A percentile compares a stretch with the other conserved stretches of the same genome.
Evolutionary conservation across 1,140 invertebrate genomes (phyloP).

Genomic region (Caenorhabditis remanei): DNA sequence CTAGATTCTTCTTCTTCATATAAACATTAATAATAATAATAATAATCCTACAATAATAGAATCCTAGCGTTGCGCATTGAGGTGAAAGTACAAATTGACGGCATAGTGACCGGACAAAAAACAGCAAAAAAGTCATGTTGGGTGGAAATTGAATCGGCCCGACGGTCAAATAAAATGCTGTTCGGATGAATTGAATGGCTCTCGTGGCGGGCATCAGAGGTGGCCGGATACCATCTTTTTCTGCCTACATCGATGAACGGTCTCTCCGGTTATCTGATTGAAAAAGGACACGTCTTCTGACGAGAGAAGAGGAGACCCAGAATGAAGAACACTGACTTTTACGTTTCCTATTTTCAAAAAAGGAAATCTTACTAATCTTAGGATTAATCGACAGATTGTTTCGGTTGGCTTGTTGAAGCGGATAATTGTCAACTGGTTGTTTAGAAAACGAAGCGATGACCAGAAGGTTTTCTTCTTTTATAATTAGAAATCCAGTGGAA

Average conservation of each 20-base stretch:
- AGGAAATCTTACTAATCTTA: slow-evolving; percentile 38
- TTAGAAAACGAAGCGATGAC: background rate
- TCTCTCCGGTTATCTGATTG: slow-evolving; percentile 34
- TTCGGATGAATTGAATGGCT: slow-evolving; percentile 9
- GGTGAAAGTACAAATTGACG: slow-evolving; percentile 47
- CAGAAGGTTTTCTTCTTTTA: background rate
- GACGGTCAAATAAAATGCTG: background rate
- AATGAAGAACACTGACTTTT: slow-evolving; percentile 17
- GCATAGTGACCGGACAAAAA: slow-evolving; percentile 33
- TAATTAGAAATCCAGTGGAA: slow-evolving; percentile 19
- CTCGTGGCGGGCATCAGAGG: slow-evolving; percentile 42
- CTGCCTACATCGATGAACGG: background rate
- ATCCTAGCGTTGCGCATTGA: slow-evolving; percentile 1
- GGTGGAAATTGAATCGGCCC: background rate
- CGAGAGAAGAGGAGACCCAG: background rate
- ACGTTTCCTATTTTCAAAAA: slow-evolving; percentile 18
- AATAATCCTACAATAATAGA: slow-evolving; percentile 35
- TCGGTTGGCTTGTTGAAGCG: slow-evolving; percentile 41
- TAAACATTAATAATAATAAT: background rate
- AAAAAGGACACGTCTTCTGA: slow-evolving; percentile 48
- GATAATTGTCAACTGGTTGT: slow-evolving; percentile 35
- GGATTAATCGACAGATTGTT: slow-evolving; percentile 48
- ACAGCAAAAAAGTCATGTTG: slow-evolving; percentile 20
- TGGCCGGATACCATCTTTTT: slow-evolving; percentile 21
- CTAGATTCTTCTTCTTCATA: slow-evolving; percentile 2